Conservation (phyloP, 2,113 vertebrate genomes). For the Bostrychus sinensis region DNA sequence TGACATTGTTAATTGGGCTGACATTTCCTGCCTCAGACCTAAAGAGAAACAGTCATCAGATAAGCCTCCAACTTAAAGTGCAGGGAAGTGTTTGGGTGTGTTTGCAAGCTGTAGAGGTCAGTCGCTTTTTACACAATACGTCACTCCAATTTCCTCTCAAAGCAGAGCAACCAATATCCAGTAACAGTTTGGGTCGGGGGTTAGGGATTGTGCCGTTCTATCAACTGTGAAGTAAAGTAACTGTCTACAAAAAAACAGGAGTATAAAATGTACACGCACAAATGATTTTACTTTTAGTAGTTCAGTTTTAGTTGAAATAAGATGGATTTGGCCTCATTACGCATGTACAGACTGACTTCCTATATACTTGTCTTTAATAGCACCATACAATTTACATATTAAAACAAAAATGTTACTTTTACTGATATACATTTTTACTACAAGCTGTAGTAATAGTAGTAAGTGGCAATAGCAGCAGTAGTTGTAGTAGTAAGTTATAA, state of each 20-base stretch:
- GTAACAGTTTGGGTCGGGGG: background rate
- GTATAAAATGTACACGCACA: background rate
- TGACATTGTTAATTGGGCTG: conserved; percentile 54
- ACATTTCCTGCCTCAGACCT: conserved; percentile 45
- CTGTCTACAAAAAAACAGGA: background rate
- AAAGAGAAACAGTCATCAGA: conserved; percentile 36
- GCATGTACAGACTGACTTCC: too few species aligned
- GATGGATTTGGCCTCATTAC: too few species aligned
- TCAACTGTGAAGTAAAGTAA: background rate
- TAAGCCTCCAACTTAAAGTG: conserved; percentile 22
- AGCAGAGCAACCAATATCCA: background rate
- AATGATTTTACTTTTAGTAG: too few species aligned
- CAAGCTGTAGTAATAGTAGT: too few species aligned
- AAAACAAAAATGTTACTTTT: too few species aligned
- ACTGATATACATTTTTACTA: too few species aligned
- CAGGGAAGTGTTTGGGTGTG: conserved; percentile 16
- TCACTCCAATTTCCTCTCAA: conserved; percentile 23
- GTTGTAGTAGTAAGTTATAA: too few species aligned
- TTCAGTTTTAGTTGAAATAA: too few species aligned
- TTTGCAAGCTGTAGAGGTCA: conserved; percentile 39
- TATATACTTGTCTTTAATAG: too few species aligned
- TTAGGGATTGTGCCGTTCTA: background rate
- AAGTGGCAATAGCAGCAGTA: too few species aligned
- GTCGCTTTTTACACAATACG: conserved; percentile 3
- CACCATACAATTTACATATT: too few species aligned